Base-by-base conservation (phyloP, 2,797 vertebrate genomes). In the Pelodytes ibericus region DNA sequence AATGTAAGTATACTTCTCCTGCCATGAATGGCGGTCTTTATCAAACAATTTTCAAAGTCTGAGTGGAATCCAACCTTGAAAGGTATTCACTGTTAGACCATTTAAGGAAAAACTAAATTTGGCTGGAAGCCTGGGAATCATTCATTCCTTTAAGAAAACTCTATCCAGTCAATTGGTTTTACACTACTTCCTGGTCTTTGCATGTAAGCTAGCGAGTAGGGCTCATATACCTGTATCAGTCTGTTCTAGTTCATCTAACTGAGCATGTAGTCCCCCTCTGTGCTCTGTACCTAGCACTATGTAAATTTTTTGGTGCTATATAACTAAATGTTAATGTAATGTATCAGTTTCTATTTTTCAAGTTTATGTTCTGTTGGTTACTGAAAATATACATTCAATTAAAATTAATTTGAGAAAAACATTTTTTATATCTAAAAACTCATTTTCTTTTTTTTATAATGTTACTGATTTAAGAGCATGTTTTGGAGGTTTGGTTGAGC, bases 161-260 rank as follows among this genome's bases (percentile, higher is more conserved):
- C 62, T 47, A 63, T 25, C 47, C 18, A 57, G 67, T 29, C 31
- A 31, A 29, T 64, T 76, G 74, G 74, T 70, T 76, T 76, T 70
- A 63, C 56, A 39, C 71, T 76, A 71, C 74, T 62, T 27, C 13
- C 59, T 11, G 49, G 26, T 20, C 57, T 62, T 62, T 60, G 24
- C 7, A 13, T 1, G 15, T 39, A 1, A 39, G 36, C 15, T 39
- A 8, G 36, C 15, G 36, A 13, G 7, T 39, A 8, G 7, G 7
- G 7, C 36, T 8, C 36, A 13, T 39, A 39, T 13, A 2, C 15
- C 36, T 39, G 36, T 39, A 13, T 13, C 7, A n/a, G n/a, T n/a
- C n/a, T n/a, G n/a, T n/a, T n/a, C n/a, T n/a, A n/a, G n/a, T n/a
- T n/a, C n/a, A n/a, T n/a, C n/a, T n/a, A n/a, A n/a, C n/a, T n/a